Evolutionary conservation across 2,113 vertebrate species (phyloP), one percentile per base, ranked within the genome.

Genomic region (Zapus hudsonius): DNA sequence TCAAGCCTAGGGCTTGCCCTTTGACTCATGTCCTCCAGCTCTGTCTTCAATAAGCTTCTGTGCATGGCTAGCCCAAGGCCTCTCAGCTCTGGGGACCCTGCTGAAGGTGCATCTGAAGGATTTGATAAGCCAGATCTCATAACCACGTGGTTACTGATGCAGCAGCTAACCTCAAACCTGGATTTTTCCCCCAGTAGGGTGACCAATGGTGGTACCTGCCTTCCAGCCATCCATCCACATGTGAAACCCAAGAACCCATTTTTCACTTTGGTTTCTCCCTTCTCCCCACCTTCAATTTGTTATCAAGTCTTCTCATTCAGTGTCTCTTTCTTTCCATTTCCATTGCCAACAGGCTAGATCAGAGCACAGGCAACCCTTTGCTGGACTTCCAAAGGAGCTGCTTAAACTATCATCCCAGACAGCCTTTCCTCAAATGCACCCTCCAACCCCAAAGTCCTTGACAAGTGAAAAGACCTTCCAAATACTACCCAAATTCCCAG

Each of bases 311-410:
- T 87, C 84, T 96, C 90, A 40, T 67, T 95, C 64, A 93, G 92
- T 92, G 84, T 92, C 73, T 69, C 84, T 95, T 94, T 96, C 92
- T 95, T 96, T 96, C 94, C 96, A 88, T 84, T 76, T 93, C 64
- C 89, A 66, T 38, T 84, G 92, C 96, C 96, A 97, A 64, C 64
- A 83, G 78, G n/a, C 91, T 90, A 95, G 93, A 95, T 96, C 89
- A 91, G 61, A 89, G 87, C 90, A 91, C 84, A 42, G 61, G 61
- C 81, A 78, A 66, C 90, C 76, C 90, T 83, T n/a, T 81, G 59
- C 59, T 38, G 44, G 33, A 89, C 82, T 78, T 93, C 91, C 63
- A 61, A 86, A 94, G 59, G 17, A 80, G 55, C 81, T 87, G 67
- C 93, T 92, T 93, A 67, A 89, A 69, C 59, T 83, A 64, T 94